Base-by-base conservation (phyloP, 2,888 invertebrate genomes). In the Crocallis elinguaria region DNA sequence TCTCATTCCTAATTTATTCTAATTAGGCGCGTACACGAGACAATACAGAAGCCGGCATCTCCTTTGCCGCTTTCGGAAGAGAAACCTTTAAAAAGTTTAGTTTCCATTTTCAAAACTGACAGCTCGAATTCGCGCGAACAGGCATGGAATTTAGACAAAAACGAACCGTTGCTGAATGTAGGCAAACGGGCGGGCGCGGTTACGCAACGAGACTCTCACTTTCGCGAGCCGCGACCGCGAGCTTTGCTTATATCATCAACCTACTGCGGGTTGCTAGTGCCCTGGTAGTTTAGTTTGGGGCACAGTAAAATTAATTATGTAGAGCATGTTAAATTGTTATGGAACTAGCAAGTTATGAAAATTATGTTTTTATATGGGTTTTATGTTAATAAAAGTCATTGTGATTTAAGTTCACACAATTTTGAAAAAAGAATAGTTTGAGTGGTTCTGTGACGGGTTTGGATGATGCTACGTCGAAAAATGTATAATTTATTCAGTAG, bases 171-270 rank as follows among this genome's bases (percentile, higher is more conserved):
- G 37, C 43, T 54, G 53, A 49, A 54, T 54, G 53, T 54, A 54
- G 53, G 53, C 53, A 54, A 84, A 81, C 76, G 84, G 80, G 86
- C 79, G 81, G 80, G 73, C 80, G 84, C 79, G 78, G 79, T 89
- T 90, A 87, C 83, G 87, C 86, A 89, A 90, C 69, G 65, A 63
- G 58, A 89, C 89, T 90, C 88, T 90, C 89, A 88, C 89, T 90
- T 89, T 90, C 88, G 83, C 83, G 86, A 79, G 76, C 71, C 73
- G 75, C 75, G 75, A 77, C 78, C 81, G 75, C 73, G 73, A 80
- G 77, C 79, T 82, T 81, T 77, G 78, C 73, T 77, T 79, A 82
- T 77, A 82, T 79, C 82, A 76, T 77, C 80, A 75, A 72, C 76
- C 74, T 76, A 74, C 73, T 66, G 60, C 64, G 57, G 53, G 56